A percentile compares a stretch with the other conserved stretches of the same genome.
Evolutionary conservation across 2,113 vertebrate genomes (phyloP).

Genomic region (Hemicordylus capensis): DNA sequence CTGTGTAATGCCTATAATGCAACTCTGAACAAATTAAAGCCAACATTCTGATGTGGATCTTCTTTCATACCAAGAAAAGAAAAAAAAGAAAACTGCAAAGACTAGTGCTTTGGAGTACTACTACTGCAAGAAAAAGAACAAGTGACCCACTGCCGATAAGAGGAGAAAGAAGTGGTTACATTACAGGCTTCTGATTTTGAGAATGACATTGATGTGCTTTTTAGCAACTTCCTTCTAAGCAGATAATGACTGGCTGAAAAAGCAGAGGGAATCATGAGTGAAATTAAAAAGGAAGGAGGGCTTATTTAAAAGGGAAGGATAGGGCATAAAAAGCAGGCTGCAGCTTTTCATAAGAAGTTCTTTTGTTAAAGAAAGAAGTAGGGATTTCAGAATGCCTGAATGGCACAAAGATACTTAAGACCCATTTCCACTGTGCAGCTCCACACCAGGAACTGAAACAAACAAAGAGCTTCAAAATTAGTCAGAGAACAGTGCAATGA

Average conservation of each 20-base stretch:
- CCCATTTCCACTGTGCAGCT: neutral
- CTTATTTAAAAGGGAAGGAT: slow-evolving; percentile 34
- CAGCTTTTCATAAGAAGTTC: neutral
- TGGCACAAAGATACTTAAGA: neutral
- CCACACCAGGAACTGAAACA: neutral
- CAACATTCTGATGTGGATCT: neutral
- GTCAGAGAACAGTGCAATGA: neutral
- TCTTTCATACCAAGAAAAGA: neutral
- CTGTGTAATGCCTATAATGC: neutral
- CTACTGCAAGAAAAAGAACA: neutral
- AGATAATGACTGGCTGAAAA: slow-evolving; percentile 32
- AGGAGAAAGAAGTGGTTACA: neutral
- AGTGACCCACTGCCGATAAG: neutral
- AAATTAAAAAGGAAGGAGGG: slow-evolving; percentile 15
- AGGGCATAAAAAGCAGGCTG: slow-evolving; percentile 9
- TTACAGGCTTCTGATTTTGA: slow-evolving; percentile 27
- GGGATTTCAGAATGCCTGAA: neutral
- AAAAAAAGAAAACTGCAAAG: neutral
- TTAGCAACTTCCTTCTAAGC: neutral
- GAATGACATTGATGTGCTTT: slow-evolving; percentile 37
- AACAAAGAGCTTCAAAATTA: slow-evolving; percentile 15
- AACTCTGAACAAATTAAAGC: neutral
- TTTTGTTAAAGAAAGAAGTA: neutral
- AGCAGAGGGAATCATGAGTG: slow-evolving; percentile 20
- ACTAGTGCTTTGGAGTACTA: neutral